Evolutionary conservation across 1,140 invertebrate species (phyloP).

Genomic region (Drosophila baimaii): DNA sequence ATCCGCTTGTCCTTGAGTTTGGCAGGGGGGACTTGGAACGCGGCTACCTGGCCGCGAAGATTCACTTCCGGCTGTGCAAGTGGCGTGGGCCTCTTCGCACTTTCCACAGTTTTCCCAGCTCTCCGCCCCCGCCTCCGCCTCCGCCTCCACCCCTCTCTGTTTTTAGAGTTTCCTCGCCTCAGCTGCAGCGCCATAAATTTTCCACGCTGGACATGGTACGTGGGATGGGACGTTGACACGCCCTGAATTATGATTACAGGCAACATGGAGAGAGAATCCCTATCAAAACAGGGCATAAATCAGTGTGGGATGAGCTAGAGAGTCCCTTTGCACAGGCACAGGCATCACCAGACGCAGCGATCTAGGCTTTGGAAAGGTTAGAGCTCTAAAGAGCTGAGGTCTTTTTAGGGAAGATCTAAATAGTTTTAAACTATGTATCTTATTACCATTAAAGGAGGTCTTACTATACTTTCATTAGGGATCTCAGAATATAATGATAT

Average conservation of each 20-base stretch:
- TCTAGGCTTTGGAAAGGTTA: background rate
- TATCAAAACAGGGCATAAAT: slow-evolving; percentile 73
- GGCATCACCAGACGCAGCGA: background rate
- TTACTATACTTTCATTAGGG: too few species aligned
- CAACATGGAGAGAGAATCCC: slow-evolving; percentile 36
- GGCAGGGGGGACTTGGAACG: background rate
- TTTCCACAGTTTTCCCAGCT: background rate
- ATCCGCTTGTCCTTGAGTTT: slow-evolving; percentile 78
- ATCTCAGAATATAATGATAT: too few species aligned
- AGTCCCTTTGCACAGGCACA: background rate
- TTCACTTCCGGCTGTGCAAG: slow-evolving; percentile 49
- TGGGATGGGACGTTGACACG: slow-evolving; percentile 57
- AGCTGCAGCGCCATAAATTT: slow-evolving; percentile 58
- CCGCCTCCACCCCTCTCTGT: too few species aligned
- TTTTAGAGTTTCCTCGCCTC: slow-evolving; percentile 1
- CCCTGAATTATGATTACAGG: slow-evolving; percentile 75
- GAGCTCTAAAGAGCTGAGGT: background rate
- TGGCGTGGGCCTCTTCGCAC: slow-evolving; percentile 16
- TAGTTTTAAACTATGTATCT: background rate
- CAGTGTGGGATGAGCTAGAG: slow-evolving; percentile 13
- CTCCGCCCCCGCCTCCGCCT: background rate
- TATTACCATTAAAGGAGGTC: background rate
- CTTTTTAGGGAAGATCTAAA: background rate
- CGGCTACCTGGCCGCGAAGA: slow-evolving; percentile 52
- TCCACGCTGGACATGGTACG: slow-evolving; percentile 54